These are phyloP conservation scores for Holothuria leucospilota DNA, from an alignment of 53 echinoderm and acorn worm genomes.

Conservation along the genomic window DNA sequence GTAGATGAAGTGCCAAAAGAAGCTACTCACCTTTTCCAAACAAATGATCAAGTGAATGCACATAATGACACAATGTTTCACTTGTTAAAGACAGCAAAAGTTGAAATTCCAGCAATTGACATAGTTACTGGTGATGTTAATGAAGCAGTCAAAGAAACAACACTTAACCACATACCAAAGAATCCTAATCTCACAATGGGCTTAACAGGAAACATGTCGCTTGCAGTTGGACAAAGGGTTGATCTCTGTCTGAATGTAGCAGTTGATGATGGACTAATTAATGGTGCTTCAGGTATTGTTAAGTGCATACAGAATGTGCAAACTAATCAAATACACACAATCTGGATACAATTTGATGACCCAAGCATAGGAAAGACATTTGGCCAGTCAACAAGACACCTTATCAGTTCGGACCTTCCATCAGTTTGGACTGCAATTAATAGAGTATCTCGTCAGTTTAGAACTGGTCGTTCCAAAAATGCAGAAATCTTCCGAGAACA, in stretches of 20 bases:
- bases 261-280: constrained; percentile 48
- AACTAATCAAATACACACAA: constrained; percentile 8
- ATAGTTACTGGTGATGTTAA: constrained; percentile 37
- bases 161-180: background rate
- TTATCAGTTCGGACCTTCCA: background rate
- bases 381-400: background rate
- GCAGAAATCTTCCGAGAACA: constrained; percentile 18
- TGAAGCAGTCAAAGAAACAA: constrained; percentile 14
- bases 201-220: background rate
- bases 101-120: background rate
- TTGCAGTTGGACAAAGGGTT: constrained; percentile 20
- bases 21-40: background rate
- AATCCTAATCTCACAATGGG: constrained; percentile 22
- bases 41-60: constrained; percentile 22
- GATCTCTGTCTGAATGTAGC: constrained; percentile 37
- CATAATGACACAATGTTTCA: constrained; percentile 28
- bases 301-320: constrained; percentile 11
- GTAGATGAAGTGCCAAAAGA: constrained; percentile 11
- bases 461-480: background rate
- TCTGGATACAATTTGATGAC: constrained; percentile 52
- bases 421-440: constrained; percentile 26
- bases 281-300: constrained; percentile 41
- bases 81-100: background rate
- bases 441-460: background rate
- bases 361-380: background rate